phyloP scores from a whole-genome alignment of 2,888 invertebrate genomes.

The Ichneumoninae sp. region DNA sequence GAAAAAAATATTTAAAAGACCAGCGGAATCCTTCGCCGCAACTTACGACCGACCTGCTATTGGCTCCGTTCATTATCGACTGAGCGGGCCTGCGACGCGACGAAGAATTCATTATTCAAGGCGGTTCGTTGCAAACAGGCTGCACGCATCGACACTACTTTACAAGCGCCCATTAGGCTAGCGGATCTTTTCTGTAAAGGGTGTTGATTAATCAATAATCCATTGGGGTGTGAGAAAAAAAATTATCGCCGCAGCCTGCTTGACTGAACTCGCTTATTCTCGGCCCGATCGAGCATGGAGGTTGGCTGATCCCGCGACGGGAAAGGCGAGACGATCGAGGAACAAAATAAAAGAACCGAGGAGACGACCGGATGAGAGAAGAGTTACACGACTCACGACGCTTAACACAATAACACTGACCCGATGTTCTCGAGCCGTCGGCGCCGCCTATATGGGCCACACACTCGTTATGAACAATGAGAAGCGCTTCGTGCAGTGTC shows the following conservation, averaged over 20 bases:
- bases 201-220: conserved; percentile 69
- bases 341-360: conserved; percentile 7
- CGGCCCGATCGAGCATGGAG: not conserved
- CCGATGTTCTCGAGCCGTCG: conserved; percentile 20
- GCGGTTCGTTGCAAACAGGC: conserved; percentile 19
- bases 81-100: conserved; percentile 21
- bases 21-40: conserved; percentile 23
- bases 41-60: conserved; percentile 40
- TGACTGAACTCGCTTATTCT: conserved; percentile 2
- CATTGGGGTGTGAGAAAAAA: conserved; percentile 49
- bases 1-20: not conserved
- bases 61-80: conserved; percentile 51
- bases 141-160: conserved; percentile 1
- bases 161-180: conserved; percentile 5
- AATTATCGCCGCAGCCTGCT: conserved; percentile 7
- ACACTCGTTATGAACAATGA: conserved; percentile 67
- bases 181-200: conserved; percentile 57
- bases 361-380: conserved; percentile 25
- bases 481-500: conserved; percentile 57
- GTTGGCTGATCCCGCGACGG: conserved; percentile 12
- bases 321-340: conserved; percentile 29
- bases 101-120: conserved; percentile 55
- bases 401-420: conserved; percentile 54
- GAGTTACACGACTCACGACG: conserved; percentile 32
- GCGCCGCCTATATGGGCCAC: conserved; percentile 45